A percentile compares a stretch with the other conserved stretches of the same genome.
Evolutionary conservation across 2,888 invertebrate species (phyloP).

Genomic region (Isoperla grammatica): DNA sequence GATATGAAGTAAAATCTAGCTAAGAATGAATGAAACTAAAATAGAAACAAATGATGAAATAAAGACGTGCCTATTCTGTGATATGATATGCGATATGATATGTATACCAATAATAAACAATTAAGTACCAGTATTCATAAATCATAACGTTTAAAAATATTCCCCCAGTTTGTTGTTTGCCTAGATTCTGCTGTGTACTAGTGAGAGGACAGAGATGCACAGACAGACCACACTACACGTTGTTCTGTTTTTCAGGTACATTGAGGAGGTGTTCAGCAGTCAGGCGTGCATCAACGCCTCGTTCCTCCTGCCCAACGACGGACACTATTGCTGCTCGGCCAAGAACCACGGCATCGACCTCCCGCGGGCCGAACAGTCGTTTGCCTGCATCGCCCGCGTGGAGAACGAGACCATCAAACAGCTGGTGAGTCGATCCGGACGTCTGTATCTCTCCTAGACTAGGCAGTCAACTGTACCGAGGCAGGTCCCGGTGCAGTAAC

Average conservation of each 20-base stretch:
- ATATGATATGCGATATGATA: no score
- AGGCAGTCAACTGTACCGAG: no score
- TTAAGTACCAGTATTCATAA: no score
- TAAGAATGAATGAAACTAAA: background rate
- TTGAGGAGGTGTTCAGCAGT: slow-evolving; percentile 83
- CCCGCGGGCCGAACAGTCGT: slow-evolving; percentile 57
- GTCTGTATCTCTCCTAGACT: no score
- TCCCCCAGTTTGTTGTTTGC: no score
- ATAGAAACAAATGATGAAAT: background rate
- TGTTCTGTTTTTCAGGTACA: slow-evolving; percentile 53
- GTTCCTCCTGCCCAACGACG: slow-evolving; percentile 63
- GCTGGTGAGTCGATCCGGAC: slow-evolving; percentile 53
- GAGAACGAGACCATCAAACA: slow-evolving; percentile 68
- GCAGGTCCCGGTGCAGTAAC: no score
- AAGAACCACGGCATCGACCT: slow-evolving; percentile 79
- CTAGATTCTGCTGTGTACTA: no score
- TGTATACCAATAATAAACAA: no score
- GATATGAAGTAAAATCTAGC: background rate
- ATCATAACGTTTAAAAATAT: no score
- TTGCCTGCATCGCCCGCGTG: slow-evolving; percentile 62
- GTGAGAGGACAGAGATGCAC: no score
- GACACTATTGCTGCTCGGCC: slow-evolving; percentile 72
- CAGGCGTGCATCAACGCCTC: slow-evolving; percentile 84
- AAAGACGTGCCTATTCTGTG: no score
- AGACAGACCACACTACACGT: no score